Evolutionary conservation across 2,113 vertebrate genomes (phyloP), one percentile per base, ranked within the genome.

Genomic region (Dermatemys mawii): DNA sequence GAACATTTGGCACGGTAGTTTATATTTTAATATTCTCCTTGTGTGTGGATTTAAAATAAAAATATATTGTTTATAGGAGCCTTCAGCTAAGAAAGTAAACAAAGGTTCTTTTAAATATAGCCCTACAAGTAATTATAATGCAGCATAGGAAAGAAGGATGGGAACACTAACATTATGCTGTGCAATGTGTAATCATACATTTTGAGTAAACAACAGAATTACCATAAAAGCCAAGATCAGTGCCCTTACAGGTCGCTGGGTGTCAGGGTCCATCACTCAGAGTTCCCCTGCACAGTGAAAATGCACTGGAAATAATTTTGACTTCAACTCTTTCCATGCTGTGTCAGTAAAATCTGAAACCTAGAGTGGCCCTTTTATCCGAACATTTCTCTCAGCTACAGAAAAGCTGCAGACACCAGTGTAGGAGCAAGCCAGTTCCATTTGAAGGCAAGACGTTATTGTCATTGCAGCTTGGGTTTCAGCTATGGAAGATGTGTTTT

Each of bases 31-130:
- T 92, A 81, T 86, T 94, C 54, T 91, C 57, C 50, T 91, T 90
- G 67, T 87, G 76, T 8, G 0, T 85, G 84, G 94, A 90, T 88
- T 84, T 91, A 49, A 78, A 92, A 95, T 82, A 81, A 70, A 95
- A 86, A 84, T 48, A 78, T 2, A 70, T 11, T 81, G 27, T 91
- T 91, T 86, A 87, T 24, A 88, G 21, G 26, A 95, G 24, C 32
- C 76, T 93, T 93, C 79, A 92, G 78, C 57, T 83, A 76, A 90
- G 84, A 93, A 92, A 93, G 63, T 80, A 97, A 89, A 91, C 49
- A 88, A 84, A 78, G 11, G 5, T 63, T 81, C 41, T 79, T 92
- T 94, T 67, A 91, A 93, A 87, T 29, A 87, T 2, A 90, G 54
- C 54, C 84, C 35, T 78, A 88, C 46, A 35, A 41, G 54, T 70